A percentile compares a stretch with the other conserved stretches of the same genome.
phyloP scores from a whole-genome alignment of 2,113 vertebrate genomes.

The Formicarius rufipectus region DNA sequence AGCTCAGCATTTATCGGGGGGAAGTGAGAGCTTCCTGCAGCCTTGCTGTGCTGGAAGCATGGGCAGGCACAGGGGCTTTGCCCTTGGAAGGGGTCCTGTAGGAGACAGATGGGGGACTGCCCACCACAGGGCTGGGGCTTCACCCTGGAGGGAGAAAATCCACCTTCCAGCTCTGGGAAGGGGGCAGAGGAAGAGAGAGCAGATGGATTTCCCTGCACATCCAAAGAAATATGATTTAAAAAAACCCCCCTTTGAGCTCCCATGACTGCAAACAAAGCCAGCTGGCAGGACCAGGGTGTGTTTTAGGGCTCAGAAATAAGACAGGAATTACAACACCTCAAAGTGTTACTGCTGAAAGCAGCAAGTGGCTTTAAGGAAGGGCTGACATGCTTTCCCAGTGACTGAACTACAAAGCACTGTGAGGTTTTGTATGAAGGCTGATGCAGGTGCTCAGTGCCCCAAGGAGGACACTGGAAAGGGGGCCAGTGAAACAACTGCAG shows the following conservation, averaged over 20 bases:
- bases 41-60: not conserved
- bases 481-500: not conserved
- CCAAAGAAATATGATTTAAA: not conserved
- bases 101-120: not conserved
- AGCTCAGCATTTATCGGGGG: accelerated
- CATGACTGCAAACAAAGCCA: not conserved
- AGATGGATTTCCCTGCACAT: not conserved
- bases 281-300: not conserved
- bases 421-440: not conserved
- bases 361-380: not conserved
- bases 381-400: not conserved
- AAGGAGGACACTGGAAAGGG: not conserved
- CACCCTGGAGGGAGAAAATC: not conserved
- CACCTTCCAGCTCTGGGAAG: not conserved
- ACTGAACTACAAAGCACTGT: accelerated
- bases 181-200: not conserved
- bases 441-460: not conserved
- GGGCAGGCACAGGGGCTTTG: accelerated
- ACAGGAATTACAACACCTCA: not conserved
- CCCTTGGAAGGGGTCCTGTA: not conserved
- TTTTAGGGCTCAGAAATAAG: not conserved
- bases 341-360: not conserved
- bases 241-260: not conserved
- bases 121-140: not conserved
- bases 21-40: not conserved